Evolutionary conservation across 2,888 invertebrate species (phyloP), one percentile per base, ranked within the genome.

Genomic region (Lasius platythorax): DNA sequence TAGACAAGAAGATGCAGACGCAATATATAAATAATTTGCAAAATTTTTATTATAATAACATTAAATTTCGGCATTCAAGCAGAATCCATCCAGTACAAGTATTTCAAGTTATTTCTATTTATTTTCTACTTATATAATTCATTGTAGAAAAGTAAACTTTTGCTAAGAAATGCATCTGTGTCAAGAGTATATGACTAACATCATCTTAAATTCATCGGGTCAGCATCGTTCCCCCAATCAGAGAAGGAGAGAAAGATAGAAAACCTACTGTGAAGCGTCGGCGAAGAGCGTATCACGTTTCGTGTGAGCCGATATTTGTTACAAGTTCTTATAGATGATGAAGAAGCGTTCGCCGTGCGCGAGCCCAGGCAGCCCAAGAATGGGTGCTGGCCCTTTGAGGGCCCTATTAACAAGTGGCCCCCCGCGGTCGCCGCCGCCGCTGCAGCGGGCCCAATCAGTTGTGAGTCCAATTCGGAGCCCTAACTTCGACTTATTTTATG

Each of bases 381-480:
- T 88, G 89, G 87, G 85, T 86, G 87, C 87, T 90, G 88, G 86
- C 82, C 89, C 88, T 89, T 90, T 89, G 89, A 89, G 91, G 91
- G 91, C 87, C 93, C 92, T 92, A 93, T 93, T 93, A 93, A 93
- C 93, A 90, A 92, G 89, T 82, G 92, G 83, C 91, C 92, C 93
- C 93, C 93, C 86, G 92, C 88, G 89, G 91, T 87, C 93, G 92
- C 92, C 85, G 91, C 89, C 88, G 91, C 87, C 87, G 81, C 53
- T 83, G 70, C 91, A 91, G 90, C 91, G 87, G 90, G 90, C 89
- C 93, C 91, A 93, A 92, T 92, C 92, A 92, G 87, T 89, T 91
- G 46, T 85, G 84, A 87, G 86, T 89, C 89, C 91, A 86, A 91
- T 89, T 88, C 88, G 68, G 87, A 83, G 83, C 83, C 86, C 83